Percentiles rank a stretch among this genome's conserved stretches.
Evolutionary conservation across 92 coral and sea anemone genomes (phyloP).

Genomic region (Epizoanthus fatuus): DNA sequence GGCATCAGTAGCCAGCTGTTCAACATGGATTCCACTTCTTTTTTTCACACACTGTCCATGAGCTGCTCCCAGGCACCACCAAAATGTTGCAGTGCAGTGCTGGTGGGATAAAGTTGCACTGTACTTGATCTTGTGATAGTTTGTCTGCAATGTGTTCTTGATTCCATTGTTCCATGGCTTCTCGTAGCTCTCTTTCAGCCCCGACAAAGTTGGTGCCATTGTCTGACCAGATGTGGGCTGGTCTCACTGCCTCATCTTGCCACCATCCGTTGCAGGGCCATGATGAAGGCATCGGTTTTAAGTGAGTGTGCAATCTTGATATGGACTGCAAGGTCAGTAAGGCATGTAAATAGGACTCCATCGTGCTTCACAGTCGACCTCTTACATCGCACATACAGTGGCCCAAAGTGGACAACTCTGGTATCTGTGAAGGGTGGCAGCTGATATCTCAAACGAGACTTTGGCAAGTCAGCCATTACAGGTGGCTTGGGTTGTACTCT

Average conservation of each 20-base stretch:
- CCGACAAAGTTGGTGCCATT: conserved; percentile 60
- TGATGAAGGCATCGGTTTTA: no score
- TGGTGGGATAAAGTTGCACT: no score
- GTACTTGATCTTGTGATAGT: no score
- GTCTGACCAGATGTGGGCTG: not conserved
- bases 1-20: conserved; percentile 67
- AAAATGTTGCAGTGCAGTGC: no score
- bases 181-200: conserved; percentile 53
- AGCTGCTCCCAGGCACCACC: conserved; percentile 31
- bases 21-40: conserved; percentile 55
- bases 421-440: no score
- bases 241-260: not conserved
- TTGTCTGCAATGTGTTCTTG: no score
- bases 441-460: not conserved
- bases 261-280: no score
- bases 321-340: conserved; percentile 48
- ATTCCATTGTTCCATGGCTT: no score
- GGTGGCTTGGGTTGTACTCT: no score
- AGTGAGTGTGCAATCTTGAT: not conserved
- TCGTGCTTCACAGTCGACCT: conserved; percentile 29
- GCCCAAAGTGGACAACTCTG: not conserved
- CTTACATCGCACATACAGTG: conserved; percentile 22
- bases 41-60: conserved; percentile 63
- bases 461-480: not conserved
- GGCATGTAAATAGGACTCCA: conserved; percentile 32